phyloP scores from a whole-genome alignment of 2,113 vertebrate genomes.

The Bos javanicus region DNA sequence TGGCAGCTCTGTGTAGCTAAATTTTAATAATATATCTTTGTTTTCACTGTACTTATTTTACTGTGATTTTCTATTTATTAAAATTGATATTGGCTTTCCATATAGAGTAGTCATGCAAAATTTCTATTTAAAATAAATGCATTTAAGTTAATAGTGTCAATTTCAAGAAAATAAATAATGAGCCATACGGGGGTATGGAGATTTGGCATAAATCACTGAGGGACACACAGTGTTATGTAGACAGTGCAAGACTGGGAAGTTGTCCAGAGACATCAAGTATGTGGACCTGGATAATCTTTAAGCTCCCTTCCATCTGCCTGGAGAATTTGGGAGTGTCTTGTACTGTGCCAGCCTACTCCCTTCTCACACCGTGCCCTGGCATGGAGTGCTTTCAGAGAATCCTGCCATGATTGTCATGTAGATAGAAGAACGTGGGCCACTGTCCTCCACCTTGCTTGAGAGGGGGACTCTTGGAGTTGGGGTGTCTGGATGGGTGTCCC shows the following conservation, averaged over 20 bases:
- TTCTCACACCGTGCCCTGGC: neutral
- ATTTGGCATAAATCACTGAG: neutral
- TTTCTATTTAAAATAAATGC: constrained; percentile 44
- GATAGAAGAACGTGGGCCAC: neutral
- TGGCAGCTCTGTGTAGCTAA: neutral
- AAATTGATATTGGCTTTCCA: neutral
- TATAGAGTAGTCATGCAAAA: neutral
- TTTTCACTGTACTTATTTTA: neutral
- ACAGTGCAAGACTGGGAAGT: neutral
- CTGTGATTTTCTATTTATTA: constrained; percentile 13
- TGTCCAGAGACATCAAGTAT: neutral
- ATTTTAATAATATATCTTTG: neutral
- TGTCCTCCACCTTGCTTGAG: neutral
- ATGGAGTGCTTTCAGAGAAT: neutral
- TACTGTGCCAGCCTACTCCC: neutral
- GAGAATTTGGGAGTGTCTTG: neutral
- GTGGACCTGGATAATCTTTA: neutral
- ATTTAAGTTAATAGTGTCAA: neutral
- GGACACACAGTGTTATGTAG: neutral
- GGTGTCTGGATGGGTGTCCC: neutral
- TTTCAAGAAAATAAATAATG: neutral
- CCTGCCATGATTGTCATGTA: neutral
- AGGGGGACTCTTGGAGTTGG: neutral
- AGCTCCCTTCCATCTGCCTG: neutral
- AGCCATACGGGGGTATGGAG: neutral